These are phyloP conservation scores for Spinus olivaceus DNA, from an alignment of 2,797 vertebrate genomes.

Conservation along the genomic window DNA sequence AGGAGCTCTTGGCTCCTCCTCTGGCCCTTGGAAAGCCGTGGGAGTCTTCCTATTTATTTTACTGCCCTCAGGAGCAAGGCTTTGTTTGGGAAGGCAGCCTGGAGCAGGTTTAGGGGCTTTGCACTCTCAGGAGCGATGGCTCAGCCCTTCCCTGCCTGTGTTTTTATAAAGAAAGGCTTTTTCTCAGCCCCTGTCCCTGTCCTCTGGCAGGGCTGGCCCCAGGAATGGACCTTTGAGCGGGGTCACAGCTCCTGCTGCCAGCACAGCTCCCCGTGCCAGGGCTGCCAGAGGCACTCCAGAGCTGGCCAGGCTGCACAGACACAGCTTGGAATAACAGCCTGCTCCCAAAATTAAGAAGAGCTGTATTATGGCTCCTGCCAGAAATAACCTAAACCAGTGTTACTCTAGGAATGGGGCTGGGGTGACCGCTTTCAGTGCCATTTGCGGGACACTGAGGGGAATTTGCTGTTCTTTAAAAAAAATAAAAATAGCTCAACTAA, in stretches of 20 bases:
- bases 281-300: background rate
- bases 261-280: background rate
- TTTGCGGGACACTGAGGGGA: background rate
- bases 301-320: background rate
- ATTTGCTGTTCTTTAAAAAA: background rate
- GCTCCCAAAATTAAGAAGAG: slow-evolving; percentile 31
- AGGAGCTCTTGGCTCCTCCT: background rate
- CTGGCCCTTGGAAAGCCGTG: background rate
- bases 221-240: background rate
- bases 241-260: background rate
- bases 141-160: background rate
- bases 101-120: background rate
- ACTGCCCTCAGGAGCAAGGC: background rate
- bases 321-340: background rate
- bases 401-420: slow-evolving; percentile 2
- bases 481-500: background rate
- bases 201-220: background rate
- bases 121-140: background rate
- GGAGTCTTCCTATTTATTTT: background rate
- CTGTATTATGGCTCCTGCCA: slow-evolving; percentile 23
- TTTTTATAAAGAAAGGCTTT: background rate
- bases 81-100: background rate
- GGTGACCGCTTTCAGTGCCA: background rate
- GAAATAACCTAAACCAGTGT: background rate
- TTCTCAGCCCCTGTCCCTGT: background rate